Base-by-base conservation (phyloP, 2,797 vertebrate genomes). In the Ara ararauna region DNA sequence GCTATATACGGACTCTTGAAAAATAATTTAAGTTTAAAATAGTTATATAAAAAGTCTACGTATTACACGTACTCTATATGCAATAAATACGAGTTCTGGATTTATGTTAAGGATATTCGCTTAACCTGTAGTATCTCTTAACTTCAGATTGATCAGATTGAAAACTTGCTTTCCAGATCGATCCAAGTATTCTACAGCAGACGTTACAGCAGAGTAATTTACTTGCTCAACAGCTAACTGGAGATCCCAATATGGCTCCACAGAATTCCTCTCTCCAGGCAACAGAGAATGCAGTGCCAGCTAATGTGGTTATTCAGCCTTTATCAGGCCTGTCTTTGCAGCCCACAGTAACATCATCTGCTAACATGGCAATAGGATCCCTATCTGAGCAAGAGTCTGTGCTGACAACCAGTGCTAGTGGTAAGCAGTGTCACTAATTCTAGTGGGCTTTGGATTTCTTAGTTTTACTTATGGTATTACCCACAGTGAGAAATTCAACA, bases 301-400 rank as follows among this genome's bases (percentile, higher is more conserved):
- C 99, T 83, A 99, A 98, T 17, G 98, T 99, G 10, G 98, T 99
- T 92, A 98, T 99, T 92, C 99, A 99, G 95, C 99, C 99, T 24
- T 97, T 99, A 92, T 98, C 98, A 73, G 98, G 98, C 95, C 97
- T 99, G 83, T 98, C 99, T 68, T 97, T 99, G 85, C 99, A 99
- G 96, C 98, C 98, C 58, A 93, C 98, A 0, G 98, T 99, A 90
- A 97, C 98, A 4, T 97, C 98, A 9, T 96, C 98, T 29, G 97
- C 98, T 42, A 99, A 97, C 83, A 98, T 99, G 97, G 97, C 98
- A 36, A 98, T 99, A 91, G 97, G 98, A 27, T 97, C 98, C 12
- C 97, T 99, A 8, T 96, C 98, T 2, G 99, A 99, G 84, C 99
- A 99, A 91, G 99, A 99, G 10, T 96, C 98, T 1, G 98, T 98